These are phyloP conservation scores for Phrynosoma blainvillii DNA, from an alignment of 2,113 vertebrate genomes.

Conservation along the genomic window DNA sequence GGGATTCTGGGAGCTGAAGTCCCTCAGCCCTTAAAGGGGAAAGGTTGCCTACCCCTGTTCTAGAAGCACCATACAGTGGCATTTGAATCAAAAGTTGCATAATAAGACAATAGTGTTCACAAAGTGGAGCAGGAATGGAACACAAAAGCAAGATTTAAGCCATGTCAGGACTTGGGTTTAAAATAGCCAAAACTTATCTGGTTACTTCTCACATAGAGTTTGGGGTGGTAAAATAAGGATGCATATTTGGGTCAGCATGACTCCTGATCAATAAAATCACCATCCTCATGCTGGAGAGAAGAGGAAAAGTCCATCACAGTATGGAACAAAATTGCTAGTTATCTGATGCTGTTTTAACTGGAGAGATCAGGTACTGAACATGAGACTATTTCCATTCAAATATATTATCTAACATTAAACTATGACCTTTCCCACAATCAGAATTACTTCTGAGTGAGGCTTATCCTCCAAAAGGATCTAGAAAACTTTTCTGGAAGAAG, in stretches of 20 bases:
- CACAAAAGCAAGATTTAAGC: not conserved
- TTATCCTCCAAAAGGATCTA: too few relatives aligned
- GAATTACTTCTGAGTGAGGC: too few relatives aligned
- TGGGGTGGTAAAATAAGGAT: not conserved
- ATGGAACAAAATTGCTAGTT: not conserved
- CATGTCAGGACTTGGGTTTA: not conserved
- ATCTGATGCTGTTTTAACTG: too few relatives aligned
- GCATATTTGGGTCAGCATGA: not conserved
- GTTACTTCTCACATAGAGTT: not conserved
- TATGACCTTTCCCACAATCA: too few relatives aligned
- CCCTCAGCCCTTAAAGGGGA: too few relatives aligned
- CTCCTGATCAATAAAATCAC: not conserved
- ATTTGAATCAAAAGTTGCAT: not conserved
- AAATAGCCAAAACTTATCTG: not conserved
- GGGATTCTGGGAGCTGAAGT: too few relatives aligned
- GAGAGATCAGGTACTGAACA: too few relatives aligned
- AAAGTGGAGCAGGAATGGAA: not conserved
- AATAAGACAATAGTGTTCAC: not conserved
- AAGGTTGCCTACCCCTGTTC: too few relatives aligned
- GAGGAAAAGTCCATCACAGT: not conserved
- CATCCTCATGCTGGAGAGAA: not conserved
- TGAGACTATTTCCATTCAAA: too few relatives aligned
- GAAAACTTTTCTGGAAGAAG: too few relatives aligned
- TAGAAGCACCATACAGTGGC: not conserved
- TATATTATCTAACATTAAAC: too few relatives aligned